phyloP scores from a whole-genome alignment of 2,888 invertebrate genomes.

The Xylophagus ater region DNA sequence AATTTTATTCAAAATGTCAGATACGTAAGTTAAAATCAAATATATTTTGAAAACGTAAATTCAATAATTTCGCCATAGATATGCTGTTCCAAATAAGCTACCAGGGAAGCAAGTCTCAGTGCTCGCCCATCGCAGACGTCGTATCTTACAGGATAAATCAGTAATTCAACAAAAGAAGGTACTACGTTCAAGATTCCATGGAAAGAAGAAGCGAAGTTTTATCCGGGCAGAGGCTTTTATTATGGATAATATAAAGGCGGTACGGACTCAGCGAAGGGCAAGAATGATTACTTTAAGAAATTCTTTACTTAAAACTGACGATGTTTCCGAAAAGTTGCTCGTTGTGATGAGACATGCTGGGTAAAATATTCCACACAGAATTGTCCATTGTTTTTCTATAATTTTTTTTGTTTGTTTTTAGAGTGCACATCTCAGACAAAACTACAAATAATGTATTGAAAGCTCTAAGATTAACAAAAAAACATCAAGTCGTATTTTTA shows the following conservation, averaged over 20 bases:
- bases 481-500: slow-evolving; percentile 34
- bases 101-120: slow-evolving; percentile 38
- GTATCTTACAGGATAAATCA: slow-evolving; percentile 32
- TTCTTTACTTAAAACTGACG: slow-evolving; percentile 4
- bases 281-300: slow-evolving; percentile 22
- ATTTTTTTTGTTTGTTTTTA: slow-evolving; percentile 12
- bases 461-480: slow-evolving; percentile 25
- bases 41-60: background rate
- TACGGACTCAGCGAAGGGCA: slow-evolving; percentile 32
- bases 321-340: slow-evolving; percentile 25
- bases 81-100: slow-evolving; percentile 37
- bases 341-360: slow-evolving; percentile 36
- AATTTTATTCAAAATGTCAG: slow-evolving; percentile 8
- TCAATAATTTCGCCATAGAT: slow-evolving; percentile 23
- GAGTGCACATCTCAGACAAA: slow-evolving; percentile 34
- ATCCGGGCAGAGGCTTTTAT: slow-evolving; percentile 37
- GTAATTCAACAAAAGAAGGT: slow-evolving; percentile 29
- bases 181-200: slow-evolving; percentile 27
- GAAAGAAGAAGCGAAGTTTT: slow-evolving; percentile 31
- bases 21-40: slow-evolving; percentile 7
- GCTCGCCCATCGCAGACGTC: slow-evolving; percentile 35
- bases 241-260: slow-evolving; percentile 34
- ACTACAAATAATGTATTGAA: slow-evolving; percentile 31
- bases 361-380: slow-evolving; percentile 14
- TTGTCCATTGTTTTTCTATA: background rate